These are phyloP conservation scores for Florisuga fusca DNA, from an alignment of 2,797 vertebrate genomes.

Conservation along the genomic window DNA sequence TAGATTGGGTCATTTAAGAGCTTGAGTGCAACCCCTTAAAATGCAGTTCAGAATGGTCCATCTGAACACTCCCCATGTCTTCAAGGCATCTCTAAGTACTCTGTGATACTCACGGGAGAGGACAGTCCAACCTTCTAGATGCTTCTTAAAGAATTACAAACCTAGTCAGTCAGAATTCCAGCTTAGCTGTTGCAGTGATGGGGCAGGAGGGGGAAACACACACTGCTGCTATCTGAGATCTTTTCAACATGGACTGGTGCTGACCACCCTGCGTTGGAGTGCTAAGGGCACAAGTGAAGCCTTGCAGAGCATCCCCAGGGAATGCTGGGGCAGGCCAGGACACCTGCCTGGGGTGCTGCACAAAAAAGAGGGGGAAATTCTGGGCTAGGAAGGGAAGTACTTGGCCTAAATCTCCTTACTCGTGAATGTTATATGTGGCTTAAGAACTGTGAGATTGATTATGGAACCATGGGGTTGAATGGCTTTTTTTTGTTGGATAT, in stretches of 20 bases:
- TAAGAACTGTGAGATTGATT: neutral
- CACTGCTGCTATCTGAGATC: neutral
- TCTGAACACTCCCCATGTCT: neutral
- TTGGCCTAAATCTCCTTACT: neutral
- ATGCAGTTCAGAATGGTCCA: neutral
- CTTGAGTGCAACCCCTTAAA: neutral
- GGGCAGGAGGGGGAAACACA: neutral
- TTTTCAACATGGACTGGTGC: accelerated
- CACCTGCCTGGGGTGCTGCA: accelerated
- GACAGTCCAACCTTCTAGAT: neutral
- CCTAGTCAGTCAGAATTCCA: neutral
- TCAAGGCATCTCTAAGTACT: neutral
- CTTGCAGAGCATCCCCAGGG: neutral
- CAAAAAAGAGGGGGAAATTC: neutral
- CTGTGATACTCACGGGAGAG: neutral
- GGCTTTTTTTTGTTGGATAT: neutral
- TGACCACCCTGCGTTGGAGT: accelerated
- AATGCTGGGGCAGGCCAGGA: neutral
- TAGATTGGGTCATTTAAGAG: no score
- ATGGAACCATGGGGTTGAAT: neutral
- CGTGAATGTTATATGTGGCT: neutral
- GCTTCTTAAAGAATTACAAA: neutral
- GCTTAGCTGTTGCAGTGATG: neutral
- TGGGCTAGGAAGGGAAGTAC: neutral
- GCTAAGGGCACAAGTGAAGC: neutral